Evolutionary conservation across 2,113 vertebrate genomes (phyloP), one percentile per base, ranked within the genome.

Genomic region (Microcebus lehilahytsara): DNA sequence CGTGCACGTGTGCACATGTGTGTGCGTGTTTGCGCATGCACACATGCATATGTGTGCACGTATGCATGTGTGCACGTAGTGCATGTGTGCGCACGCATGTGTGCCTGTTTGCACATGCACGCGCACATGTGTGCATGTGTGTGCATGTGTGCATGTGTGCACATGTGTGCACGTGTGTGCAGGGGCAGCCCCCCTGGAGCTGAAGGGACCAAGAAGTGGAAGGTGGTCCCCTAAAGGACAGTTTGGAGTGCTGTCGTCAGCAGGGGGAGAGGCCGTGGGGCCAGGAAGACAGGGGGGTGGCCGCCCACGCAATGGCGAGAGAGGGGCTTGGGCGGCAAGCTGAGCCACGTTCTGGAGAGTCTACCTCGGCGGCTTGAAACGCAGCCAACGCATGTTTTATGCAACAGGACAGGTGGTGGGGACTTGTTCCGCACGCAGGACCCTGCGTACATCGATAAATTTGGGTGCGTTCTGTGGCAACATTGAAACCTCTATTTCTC

Each of bases 21-120:
- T 58, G 58, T 22, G 69, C n/a, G n/a, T n/a, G n/a, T n/a, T n/a
- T n/a, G n/a, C n/a, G n/a, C n/a, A n/a, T n/a, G n/a, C n/a, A n/a
- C n/a, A n/a, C 12, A n/a, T 42, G 42, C 5, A 42, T 42, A 4
- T 42, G 42, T 4, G 4, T 6, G 42, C 42, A 42, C 42, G 42
- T 4, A 6, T 42, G 42, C 6, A 6, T 3, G 4, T 40, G 20
- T 40, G 5, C 37, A 16, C 19, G 51, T 9, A 6, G 6, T 42
- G 42, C 42, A 6, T 46, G 46, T 46, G 9, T n/a, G n/a, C n/a
- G n/a, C n/a, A n/a, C n/a, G n/a, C n/a, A n/a, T n/a, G n/a, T n/a
- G n/a, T n/a, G n/a, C n/a, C n/a, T n/a, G n/a, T n/a, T n/a, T n/a
- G n/a, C n/a, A n/a, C n/a, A n/a, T n/a, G n/a, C 9, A 2, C 4